Conservation (phyloP, 2,797 vertebrate species). For the Chaetodon trifasciatus region DNA sequence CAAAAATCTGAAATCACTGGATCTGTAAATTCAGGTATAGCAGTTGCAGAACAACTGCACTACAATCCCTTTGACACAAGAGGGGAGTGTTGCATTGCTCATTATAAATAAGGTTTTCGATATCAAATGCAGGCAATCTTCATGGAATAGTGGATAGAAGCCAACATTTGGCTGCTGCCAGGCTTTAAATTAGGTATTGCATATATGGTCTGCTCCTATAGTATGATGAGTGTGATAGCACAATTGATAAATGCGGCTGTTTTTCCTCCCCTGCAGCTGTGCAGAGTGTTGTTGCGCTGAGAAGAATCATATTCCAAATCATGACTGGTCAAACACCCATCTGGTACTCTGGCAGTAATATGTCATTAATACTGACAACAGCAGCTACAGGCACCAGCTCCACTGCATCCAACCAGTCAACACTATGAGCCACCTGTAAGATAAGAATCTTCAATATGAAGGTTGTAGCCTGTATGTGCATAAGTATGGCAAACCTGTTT, state of each 20-base stretch:
- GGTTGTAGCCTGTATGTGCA: not conserved
- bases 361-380: conserved; percentile 40
- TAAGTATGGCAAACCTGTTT: not conserved
- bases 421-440: conserved; percentile 25
- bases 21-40: not conserved
- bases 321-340: conserved; percentile 42
- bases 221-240: not conserved
- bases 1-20: not conserved
- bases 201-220: not conserved
- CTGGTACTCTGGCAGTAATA: conserved; percentile 41
- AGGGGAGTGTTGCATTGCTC: conserved; percentile 71
- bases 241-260: conserved; percentile 18
- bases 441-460: not conserved
- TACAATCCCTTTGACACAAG: conserved; percentile 72
- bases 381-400: not conserved
- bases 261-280: conserved; percentile 36
- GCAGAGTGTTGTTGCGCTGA: conserved; percentile 11
- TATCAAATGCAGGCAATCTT: not conserved
- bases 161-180: not conserved
- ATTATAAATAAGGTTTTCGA: not conserved
- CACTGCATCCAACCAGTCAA: conserved; percentile 15
- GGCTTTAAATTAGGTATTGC: not conserved
- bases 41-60: conserved; percentile 30
- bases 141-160: not conserved
- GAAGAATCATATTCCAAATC: conserved; percentile 31